Percentiles rank a stretch among this genome's conserved stretches.
Conservation (phyloP, 2,888 invertebrate species). For the Caenorhabditis virilis region DNA sequence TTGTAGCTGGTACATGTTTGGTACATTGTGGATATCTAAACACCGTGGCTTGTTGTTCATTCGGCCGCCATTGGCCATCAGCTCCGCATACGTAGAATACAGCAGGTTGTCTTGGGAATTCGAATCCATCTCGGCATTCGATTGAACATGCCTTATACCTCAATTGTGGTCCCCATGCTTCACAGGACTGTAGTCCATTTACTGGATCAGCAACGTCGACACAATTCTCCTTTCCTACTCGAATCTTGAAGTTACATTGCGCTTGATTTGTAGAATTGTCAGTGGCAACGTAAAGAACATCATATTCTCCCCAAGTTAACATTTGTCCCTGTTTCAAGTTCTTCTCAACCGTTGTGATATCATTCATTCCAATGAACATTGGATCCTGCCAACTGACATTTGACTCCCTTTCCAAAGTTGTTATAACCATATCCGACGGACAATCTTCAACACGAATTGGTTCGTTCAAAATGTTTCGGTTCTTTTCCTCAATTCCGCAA, state of each 20-base stretch:
- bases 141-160: slow-evolving; percentile 79
- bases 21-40: slow-evolving; percentile 69
- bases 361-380: slow-evolving; percentile 49
- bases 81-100: slow-evolving; percentile 97
- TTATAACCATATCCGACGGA: slow-evolving; percentile 91
- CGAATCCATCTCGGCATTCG: slow-evolving; percentile 67
- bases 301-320: slow-evolving; percentile 67
- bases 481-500: slow-evolving; percentile 79
- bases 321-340: slow-evolving; percentile 66
- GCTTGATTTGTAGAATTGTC: slow-evolving; percentile 62
- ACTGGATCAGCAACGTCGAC: slow-evolving; percentile 85
- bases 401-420: slow-evolving; percentile 75
- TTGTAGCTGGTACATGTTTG: slow-evolving; percentile 87
- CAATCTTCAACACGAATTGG: slow-evolving; percentile 72
- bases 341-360: slow-evolving; percentile 58
- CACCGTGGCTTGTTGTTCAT: slow-evolving; percentile 34
- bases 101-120: slow-evolving; percentile 89
- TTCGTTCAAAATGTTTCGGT: neutral
- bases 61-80: slow-evolving; percentile 93
- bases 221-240: slow-evolving; percentile 82
- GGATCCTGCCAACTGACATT: slow-evolving; percentile 67
- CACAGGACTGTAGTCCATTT: slow-evolving; percentile 87
- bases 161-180: slow-evolving; percentile 93
- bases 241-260: slow-evolving; percentile 66
- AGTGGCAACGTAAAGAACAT: slow-evolving; percentile 66